Evolutionary conservation across 2,888 invertebrate genomes (phyloP).

Genomic region (Peribatodes rhomboidaria): DNA sequence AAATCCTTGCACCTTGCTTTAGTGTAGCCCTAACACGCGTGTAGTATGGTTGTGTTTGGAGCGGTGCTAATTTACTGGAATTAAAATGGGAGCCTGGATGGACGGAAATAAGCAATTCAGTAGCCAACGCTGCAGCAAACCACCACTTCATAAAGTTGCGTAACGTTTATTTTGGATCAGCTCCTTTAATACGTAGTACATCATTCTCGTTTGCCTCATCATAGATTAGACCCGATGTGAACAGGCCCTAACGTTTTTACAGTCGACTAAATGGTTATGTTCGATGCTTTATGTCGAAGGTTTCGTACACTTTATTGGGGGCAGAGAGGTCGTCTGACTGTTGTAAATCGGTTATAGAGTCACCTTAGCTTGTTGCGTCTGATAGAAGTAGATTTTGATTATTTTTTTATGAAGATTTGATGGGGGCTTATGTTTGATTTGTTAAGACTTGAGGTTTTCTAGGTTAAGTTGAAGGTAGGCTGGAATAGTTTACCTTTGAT

Average conservation of each 20-base stretch:
- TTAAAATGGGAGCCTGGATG: no score
- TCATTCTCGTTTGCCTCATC: background rate
- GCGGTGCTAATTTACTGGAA: no score
- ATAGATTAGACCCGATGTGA: conserved; percentile 2
- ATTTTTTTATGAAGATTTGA: conserved; percentile 4
- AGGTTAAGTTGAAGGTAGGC: background rate
- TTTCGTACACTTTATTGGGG: conserved; percentile 28
- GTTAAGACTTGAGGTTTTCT: background rate
- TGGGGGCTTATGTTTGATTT: conserved; percentile 4
- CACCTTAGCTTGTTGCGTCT: conserved; percentile 30
- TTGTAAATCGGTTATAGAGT: conserved; percentile 26
- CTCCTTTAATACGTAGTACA: no score
- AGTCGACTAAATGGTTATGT: conserved; percentile 34
- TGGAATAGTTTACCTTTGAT: background rate
- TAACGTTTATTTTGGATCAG: no score
- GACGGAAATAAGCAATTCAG: no score
- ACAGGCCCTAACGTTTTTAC: conserved; percentile 37
- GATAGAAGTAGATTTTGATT: background rate
- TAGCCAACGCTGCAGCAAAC: no score
- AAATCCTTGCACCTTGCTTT: no score
- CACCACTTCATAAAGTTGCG: no score
- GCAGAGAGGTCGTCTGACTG: conserved; percentile 27
- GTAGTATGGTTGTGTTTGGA: no score
- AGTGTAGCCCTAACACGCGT: no score
- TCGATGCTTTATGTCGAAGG: conserved; percentile 44